Conservation (phyloP, 2,797 vertebrate genomes). For the Siniperca obscura region DNA sequence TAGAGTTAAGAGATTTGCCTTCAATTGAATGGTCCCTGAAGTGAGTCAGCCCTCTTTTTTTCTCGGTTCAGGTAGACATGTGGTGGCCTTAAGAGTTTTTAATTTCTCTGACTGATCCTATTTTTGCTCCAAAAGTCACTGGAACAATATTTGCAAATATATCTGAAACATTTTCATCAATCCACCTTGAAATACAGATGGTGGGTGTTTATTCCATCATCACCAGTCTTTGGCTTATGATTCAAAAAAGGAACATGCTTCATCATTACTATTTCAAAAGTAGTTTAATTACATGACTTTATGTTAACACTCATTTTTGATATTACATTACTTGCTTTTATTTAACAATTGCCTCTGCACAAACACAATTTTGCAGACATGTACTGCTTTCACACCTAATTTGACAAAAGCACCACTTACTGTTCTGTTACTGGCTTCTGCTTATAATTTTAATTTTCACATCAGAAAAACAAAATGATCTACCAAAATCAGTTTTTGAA, state of each 20-base stretch:
- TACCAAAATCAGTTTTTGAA: neutral
- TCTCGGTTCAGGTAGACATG: constrained; percentile 39
- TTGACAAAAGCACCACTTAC: constrained; percentile 6
- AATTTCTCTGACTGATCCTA: constrained; percentile 15
- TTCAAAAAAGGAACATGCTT: constrained; percentile 23
- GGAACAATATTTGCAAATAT: constrained; percentile 51
- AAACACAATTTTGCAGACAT: neutral
- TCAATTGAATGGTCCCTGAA: constrained; percentile 33
- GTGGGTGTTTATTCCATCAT: constrained; percentile 38
- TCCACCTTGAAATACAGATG: constrained; percentile 23
- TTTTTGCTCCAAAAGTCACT: constrained; percentile 37
- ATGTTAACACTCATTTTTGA: neutral
- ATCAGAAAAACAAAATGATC: neutral
- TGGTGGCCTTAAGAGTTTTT: constrained; percentile 27
- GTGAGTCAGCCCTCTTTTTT: constrained; percentile 27
- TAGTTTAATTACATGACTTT: neutral
- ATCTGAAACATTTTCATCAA: constrained; percentile 34
- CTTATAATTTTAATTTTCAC: constrained; percentile 23
- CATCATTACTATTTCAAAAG: neutral
- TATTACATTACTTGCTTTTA: neutral
- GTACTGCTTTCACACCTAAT: neutral
- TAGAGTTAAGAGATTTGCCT: constrained; percentile 56
- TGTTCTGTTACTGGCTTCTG: neutral
- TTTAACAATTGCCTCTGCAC: neutral
- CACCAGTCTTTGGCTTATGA: neutral